Evolutionary conservation across 2,113 vertebrate species (phyloP).

Genomic region (Hippocampus barbouri): DNA sequence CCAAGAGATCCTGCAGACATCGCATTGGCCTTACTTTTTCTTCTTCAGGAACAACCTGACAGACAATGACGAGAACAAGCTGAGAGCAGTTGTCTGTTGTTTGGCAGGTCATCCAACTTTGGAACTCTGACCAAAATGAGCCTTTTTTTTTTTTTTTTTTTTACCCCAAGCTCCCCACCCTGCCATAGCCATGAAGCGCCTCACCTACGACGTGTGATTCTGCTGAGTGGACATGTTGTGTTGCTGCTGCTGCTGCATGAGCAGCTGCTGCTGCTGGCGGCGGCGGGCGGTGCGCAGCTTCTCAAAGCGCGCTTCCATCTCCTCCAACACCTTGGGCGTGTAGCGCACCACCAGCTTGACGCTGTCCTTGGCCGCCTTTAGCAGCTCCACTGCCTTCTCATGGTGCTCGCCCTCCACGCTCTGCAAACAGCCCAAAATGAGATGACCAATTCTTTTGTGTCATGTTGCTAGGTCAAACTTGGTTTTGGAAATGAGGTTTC

Average conservation of each 20-base stretch:
- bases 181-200: constrained; percentile 64
- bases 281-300: constrained; percentile 93
- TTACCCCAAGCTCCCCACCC: too few relatives aligned
- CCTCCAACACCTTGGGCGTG: constrained; percentile 97
- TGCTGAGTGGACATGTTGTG: constrained; percentile 82
- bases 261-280: constrained; percentile 90
- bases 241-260: constrained; percentile 90
- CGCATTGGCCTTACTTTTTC: constrained; percentile 50
- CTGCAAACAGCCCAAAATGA: constrained; percentile 55
- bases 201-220: constrained; percentile 99
- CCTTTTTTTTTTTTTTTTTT: too few relatives aligned
- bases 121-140: not conserved
- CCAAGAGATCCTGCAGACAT: constrained; percentile 21
- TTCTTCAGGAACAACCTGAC: constrained; percentile 73
- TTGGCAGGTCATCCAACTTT: too few relatives aligned
- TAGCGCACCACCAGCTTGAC: constrained; percentile 98
- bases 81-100: constrained; percentile 51
- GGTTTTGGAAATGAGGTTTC: too few relatives aligned
- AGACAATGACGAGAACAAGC: constrained; percentile 23
- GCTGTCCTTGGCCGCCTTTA: constrained; percentile 94
- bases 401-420: constrained; percentile 98
- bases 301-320: constrained; percentile 99
- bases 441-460: too few relatives aligned
- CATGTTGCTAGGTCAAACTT: too few relatives aligned
- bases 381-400: constrained; percentile 93